Evolutionary conservation across 2,113 vertebrate genomes (phyloP).

Genomic region (Pelmatolapia mariae): DNA sequence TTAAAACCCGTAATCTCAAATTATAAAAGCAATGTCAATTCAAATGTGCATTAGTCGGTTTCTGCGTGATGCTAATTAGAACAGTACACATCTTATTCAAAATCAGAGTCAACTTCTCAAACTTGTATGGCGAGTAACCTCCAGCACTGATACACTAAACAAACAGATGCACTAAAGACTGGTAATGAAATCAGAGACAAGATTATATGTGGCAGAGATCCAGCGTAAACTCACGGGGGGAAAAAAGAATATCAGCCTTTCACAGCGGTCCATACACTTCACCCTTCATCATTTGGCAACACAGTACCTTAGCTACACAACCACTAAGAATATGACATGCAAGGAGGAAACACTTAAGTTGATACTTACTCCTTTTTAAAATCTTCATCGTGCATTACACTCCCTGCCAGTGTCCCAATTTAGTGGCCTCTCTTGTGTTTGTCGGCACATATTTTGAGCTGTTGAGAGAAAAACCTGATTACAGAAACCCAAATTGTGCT

Average conservation of each 20-base stretch:
- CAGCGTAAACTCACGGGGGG: not conserved
- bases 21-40: slow-evolving; percentile 55
- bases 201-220: slow-evolving; percentile 31
- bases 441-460: slow-evolving; percentile 12
- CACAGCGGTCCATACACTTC: slow-evolving; percentile 5
- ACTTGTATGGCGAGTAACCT: slow-evolving; percentile 10
- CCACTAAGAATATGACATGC: not conserved
- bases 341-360: not conserved
- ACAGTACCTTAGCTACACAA: slow-evolving; percentile 1
- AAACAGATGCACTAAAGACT: slow-evolving; percentile 28
- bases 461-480: not conserved
- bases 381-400: slow-evolving; percentile 15
- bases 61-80: slow-evolving; percentile 54
- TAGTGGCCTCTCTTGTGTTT: not conserved
- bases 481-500: not conserved
- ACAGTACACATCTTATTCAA: slow-evolving; percentile 52
- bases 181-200: slow-evolving; percentile 37
- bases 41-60: slow-evolving; percentile 40
- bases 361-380: slow-evolving; percentile 36
- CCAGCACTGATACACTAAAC: slow-evolving; percentile 19
- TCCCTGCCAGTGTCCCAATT: not conserved
- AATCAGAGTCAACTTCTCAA: slow-evolving; percentile 2
- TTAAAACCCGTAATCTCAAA: slow-evolving; percentile 58
- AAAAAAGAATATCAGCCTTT: not conserved
- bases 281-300: slow-evolving; percentile 5